Percentiles rank a stretch among this genome's conserved stretches.
These are phyloP conservation scores for Andrena bucephala DNA, from an alignment of 2,888 invertebrate genomes.

Conservation along the genomic window DNA sequence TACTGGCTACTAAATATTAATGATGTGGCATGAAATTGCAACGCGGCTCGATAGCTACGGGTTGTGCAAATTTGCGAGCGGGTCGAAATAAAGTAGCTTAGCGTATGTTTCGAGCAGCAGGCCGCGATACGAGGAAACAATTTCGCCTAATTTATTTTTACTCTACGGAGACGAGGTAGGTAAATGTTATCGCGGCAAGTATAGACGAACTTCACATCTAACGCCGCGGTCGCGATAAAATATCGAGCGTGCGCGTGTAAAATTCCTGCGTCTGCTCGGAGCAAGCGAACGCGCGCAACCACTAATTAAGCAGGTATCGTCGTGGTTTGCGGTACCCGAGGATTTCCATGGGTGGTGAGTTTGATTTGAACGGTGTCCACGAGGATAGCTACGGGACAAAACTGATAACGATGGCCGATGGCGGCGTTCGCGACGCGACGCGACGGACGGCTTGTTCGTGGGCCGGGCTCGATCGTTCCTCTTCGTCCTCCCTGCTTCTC, in stretches of 20 bases:
- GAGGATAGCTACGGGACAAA: no score
- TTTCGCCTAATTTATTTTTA: background rate
- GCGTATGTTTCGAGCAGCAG: background rate
- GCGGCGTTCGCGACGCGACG: background rate
- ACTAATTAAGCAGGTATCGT: background rate
- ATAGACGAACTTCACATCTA: background rate
- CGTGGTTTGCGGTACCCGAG: background rate
- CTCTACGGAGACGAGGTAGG: background rate
- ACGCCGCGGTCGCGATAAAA: constrained; percentile 4
- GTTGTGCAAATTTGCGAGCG: background rate
- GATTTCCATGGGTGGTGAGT: background rate
- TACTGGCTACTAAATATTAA: background rate
- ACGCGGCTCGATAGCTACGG: background rate
- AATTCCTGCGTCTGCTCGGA: background rate
- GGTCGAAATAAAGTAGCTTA: background rate
- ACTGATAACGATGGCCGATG: background rate
- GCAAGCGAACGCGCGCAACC: background rate
- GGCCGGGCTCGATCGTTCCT: background rate
- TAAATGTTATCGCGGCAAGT: constrained; percentile 12
- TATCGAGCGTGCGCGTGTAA: background rate
- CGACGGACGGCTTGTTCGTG: background rate
- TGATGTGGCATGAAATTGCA: background rate
- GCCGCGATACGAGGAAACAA: background rate
- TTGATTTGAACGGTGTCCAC: no score
- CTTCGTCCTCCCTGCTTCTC: constrained; percentile 21